Base-by-base conservation (phyloP, 2,113 vertebrate genomes). In the Penelope pileata region DNA sequence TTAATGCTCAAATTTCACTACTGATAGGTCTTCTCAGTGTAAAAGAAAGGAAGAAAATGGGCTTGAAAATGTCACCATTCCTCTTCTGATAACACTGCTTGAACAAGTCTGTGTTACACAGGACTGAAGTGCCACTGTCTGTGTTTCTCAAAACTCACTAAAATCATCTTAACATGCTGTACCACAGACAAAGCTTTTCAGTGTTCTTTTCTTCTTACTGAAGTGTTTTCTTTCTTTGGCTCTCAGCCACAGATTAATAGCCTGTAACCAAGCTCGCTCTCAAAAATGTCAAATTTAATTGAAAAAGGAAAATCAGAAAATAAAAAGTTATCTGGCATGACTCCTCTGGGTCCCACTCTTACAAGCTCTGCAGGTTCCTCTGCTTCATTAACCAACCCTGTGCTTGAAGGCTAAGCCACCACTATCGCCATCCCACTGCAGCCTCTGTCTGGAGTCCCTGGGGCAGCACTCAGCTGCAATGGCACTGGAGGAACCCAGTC, bases 241-340 rank as follows among this genome's bases (percentile, higher is more conserved):
- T 80, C 53, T 72, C 64, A 86, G 94, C 80, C 78, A 86, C 50
- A 64, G 86, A 91, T 88, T 96, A 94, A 94, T 86, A 95, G 83
- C 76, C 83, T 94, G 88, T 93, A 95, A 91, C 94, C 47, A 78
- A 90, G 53, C 68, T 92, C 47, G 2, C 54, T 88, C 83, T 96
- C 90, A 92, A 84, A 97, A 97, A 96, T 95, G 88, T 95, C 95
- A 96, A 92, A 95, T 94, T 84, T 93, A 95, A 96, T 96, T 96
- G 94, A 82, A 94, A 96, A 95, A 90, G 38, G 88, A 93, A 97
- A 97, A 96, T 82, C 83, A 78, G 88, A 83, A 96, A 91, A 92
- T 91, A 97, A 94, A 84, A 94, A 91, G 53, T 91, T 91, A 91
- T 90, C 83, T 92, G 77, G 32, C 38, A 34, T 85, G 74, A 86